phyloP scores from a whole-genome alignment of 37 sponge, comb jelly and placozoan species.

The Diacarnus erythraeanus region DNA sequence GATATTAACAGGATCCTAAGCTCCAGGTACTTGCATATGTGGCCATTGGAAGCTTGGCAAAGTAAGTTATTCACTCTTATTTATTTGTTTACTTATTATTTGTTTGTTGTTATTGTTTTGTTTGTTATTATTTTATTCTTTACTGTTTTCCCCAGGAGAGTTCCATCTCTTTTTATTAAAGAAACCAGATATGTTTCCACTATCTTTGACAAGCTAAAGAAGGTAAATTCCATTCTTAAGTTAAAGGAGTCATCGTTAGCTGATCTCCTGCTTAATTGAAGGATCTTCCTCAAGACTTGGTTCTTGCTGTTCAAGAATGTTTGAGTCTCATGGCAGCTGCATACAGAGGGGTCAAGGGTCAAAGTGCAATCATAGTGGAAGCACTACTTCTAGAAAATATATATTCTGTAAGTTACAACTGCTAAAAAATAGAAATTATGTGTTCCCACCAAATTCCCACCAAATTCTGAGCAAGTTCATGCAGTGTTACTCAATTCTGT shows the following conservation, averaged over 20 bases:
- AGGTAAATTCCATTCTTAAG: slow-evolving; percentile 21
- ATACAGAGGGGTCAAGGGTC: slow-evolving; percentile 44
- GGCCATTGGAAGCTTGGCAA: slow-evolving; percentile 24
- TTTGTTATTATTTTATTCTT: not conserved
- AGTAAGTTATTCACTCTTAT: no score
- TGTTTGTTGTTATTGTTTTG: not conserved
- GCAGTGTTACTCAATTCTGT: not conserved
- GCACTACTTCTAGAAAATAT: slow-evolving; percentile 65
- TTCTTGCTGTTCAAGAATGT: slow-evolving; percentile 70
- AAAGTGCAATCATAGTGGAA: slow-evolving; percentile 46
- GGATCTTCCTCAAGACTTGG: slow-evolving; percentile 39
- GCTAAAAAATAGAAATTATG: slow-evolving; percentile 53
- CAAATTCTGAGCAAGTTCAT: not conserved
- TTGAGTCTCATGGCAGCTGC: slow-evolving; percentile 59
- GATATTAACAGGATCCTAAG: slow-evolving; percentile 2
- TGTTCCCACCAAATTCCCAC: slow-evolving; percentile 8
- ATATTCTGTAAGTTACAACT: slow-evolving; percentile 50
- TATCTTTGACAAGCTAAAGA: slow-evolving; percentile 47
- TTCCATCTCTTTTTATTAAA: slow-evolving; percentile 53
- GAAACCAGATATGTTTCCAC: slow-evolving; percentile 44
- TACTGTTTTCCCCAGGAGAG: slow-evolving; percentile 24
- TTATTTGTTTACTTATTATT: no score
- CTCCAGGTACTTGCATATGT: slow-evolving; percentile 24
- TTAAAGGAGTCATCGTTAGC: not conserved
- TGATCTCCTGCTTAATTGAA: not conserved